phyloP scores from a whole-genome alignment of 2,888 invertebrate genomes.

The Teleogryllus oceanicus region DNA sequence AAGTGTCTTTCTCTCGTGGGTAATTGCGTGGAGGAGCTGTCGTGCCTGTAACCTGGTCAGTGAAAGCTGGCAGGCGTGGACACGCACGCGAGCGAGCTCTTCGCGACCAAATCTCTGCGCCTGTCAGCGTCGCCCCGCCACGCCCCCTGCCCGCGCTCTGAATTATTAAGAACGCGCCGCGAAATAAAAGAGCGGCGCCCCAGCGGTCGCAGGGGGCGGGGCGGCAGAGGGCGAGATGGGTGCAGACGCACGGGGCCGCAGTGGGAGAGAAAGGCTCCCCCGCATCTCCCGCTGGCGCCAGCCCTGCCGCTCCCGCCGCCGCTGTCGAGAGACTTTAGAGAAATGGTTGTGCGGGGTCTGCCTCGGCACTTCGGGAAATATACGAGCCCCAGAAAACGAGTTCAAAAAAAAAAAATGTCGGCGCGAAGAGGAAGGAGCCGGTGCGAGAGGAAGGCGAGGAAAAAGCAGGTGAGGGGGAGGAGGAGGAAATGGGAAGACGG shows the following conservation, averaged over 20 bases:
- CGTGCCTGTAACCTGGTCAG: too few species aligned
- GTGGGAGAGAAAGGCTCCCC: background rate
- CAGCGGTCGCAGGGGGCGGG: background rate
- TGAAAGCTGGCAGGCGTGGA: too few species aligned
- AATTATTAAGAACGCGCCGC: background rate
- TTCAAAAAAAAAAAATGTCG: background rate
- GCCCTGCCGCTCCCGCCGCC: background rate
- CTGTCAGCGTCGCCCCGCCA: too few species aligned
- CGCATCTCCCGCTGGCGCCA: background rate
- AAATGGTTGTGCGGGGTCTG: conserved; percentile 18
- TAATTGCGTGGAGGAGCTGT: too few species aligned
- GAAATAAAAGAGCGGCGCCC: background rate
- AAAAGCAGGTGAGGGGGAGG: background rate
- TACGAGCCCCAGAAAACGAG: conserved; percentile 8
- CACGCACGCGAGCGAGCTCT: too few species aligned
- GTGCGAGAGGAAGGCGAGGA: background rate
- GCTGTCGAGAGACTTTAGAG: background rate
- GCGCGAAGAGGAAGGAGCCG: background rate
- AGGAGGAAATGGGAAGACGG: background rate
- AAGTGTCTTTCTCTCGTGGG: too few species aligned
- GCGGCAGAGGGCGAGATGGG: background rate
- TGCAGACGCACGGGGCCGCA: background rate
- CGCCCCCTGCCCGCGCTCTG: background rate
- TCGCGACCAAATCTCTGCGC: too few species aligned
- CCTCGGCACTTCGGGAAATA: conserved; percentile 7